These are phyloP conservation scores for Ormyrus labotus DNA, from an alignment of 2,888 invertebrate genomes.

Conservation along the genomic window DNA sequence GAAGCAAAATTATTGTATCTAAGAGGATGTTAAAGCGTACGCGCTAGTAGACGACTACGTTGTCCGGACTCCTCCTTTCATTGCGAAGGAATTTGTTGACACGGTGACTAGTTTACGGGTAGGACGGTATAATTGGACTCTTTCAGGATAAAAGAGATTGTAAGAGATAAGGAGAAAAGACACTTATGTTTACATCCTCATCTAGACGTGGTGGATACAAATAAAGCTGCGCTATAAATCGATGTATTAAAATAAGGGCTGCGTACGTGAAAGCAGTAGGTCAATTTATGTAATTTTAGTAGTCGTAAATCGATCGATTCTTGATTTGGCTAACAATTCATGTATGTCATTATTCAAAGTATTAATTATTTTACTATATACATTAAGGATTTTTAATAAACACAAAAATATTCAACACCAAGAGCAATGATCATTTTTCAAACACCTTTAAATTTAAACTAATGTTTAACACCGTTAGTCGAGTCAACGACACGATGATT, in stretches of 20 bases:
- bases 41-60: slow-evolving; percentile 20
- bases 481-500: slow-evolving; percentile 34
- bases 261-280: slow-evolving; percentile 38
- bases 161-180: slow-evolving; percentile 35
- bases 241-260: slow-evolving; percentile 51
- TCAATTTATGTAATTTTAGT: slow-evolving; percentile 35
- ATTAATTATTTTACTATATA: slow-evolving; percentile 19
- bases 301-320: slow-evolving; percentile 16
- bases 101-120: slow-evolving; percentile 53
- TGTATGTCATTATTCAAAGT: not conserved
- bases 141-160: slow-evolving; percentile 47
- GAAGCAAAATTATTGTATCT: slow-evolving; percentile 42
- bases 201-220: slow-evolving; percentile 47
- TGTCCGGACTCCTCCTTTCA: slow-evolving; percentile 43
- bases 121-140: slow-evolving; percentile 50
- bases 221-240: slow-evolving; percentile 42
- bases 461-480: slow-evolving; percentile 20
- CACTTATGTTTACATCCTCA: slow-evolving; percentile 46
- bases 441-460: slow-evolving; percentile 2
- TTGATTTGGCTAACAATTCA: slow-evolving; percentile 28
- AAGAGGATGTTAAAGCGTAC: not conserved
- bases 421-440: slow-evolving; percentile 17
- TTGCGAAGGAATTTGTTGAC: slow-evolving; percentile 51
- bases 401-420: slow-evolving; percentile 32
- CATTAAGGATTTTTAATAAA: slow-evolving; percentile 21